Percentiles rank a stretch among this genome's conserved stretches.
Evolutionary conservation across 2,797 vertebrate species (phyloP).

Genomic region (Kryptopterus vitreolus): DNA sequence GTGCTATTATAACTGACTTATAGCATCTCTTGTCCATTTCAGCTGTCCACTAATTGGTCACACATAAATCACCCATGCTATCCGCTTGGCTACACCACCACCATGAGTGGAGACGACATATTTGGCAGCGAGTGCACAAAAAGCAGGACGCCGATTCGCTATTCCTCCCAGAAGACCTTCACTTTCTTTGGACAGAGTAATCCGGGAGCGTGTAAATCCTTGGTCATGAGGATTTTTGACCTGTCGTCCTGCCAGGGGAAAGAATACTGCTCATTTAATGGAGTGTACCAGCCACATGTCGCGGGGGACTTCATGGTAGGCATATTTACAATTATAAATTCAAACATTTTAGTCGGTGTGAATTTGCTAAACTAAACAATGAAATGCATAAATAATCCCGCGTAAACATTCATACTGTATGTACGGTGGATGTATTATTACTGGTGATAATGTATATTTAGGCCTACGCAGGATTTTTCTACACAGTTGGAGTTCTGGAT

Average conservation of each 20-base stretch:
- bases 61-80: constrained; percentile 84
- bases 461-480: constrained; percentile 94
- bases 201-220: constrained; percentile 70
- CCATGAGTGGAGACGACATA: constrained; percentile 65
- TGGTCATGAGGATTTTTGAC: constrained; percentile 82
- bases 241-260: constrained; percentile 71
- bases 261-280: constrained; percentile 79
- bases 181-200: constrained; percentile 75
- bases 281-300: constrained; percentile 82
- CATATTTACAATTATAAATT: not conserved
- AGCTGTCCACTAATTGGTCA: constrained; percentile 45
- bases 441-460: constrained; percentile 56
- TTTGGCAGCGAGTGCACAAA: constrained; percentile 83
- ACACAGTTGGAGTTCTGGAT: constrained; percentile 74
- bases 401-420: not conserved
- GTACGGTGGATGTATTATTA: not conserved
- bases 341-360: not conserved
- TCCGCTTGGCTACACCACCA: constrained; percentile 69
- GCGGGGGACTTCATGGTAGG: constrained; percentile 87
- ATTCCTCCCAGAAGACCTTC: constrained; percentile 62
- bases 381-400: not conserved
- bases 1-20: not conserved
- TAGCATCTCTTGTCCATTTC: not conserved
- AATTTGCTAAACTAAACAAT: not conserved
- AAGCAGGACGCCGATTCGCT: constrained; percentile 63